These are phyloP conservation scores for Neodontobutis hainanensis DNA, from an alignment of 2,113 vertebrate species.

Conservation along the genomic window DNA sequence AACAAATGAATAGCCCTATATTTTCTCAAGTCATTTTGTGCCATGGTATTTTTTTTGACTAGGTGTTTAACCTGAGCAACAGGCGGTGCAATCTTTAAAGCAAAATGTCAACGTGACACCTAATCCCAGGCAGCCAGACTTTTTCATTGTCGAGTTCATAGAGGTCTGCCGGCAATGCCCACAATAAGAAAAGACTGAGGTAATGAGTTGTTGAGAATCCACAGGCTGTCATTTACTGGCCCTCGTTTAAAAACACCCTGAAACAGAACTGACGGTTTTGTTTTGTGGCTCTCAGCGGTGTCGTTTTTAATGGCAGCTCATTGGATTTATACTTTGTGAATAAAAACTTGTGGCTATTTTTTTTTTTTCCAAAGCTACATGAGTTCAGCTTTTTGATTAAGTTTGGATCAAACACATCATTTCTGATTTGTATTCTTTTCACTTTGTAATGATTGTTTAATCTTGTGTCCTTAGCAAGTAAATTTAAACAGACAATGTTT, in stretches of 20 bases:
- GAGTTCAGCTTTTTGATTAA: neutral
- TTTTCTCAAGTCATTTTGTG: neutral
- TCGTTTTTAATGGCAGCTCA: neutral
- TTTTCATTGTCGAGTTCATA: slow-evolving; percentile 5
- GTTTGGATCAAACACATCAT: neutral
- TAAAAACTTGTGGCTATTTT: neutral
- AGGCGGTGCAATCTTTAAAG: slow-evolving; percentile 5
- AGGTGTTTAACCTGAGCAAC: neutral
- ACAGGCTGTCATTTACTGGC: neutral
- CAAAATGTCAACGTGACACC: neutral
- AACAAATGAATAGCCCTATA: neutral
- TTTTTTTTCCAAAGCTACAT: neutral
- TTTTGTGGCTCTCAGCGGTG: neutral
- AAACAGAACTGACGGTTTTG: neutral
- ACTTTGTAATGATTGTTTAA: no score
- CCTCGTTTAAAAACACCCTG: neutral
- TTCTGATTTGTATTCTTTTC: no score
- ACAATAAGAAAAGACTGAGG: neutral
- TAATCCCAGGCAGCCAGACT: slow-evolving; percentile 5
- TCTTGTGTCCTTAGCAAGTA: no score
- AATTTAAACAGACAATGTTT: no score
- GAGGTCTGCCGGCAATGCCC: neutral
- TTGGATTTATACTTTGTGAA: neutral
- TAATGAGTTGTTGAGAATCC: slow-evolving; percentile 11
- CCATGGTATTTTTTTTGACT: neutral